Conservation (phyloP, 2,888 invertebrate genomes). For the Neoscelio sp. region DNA sequence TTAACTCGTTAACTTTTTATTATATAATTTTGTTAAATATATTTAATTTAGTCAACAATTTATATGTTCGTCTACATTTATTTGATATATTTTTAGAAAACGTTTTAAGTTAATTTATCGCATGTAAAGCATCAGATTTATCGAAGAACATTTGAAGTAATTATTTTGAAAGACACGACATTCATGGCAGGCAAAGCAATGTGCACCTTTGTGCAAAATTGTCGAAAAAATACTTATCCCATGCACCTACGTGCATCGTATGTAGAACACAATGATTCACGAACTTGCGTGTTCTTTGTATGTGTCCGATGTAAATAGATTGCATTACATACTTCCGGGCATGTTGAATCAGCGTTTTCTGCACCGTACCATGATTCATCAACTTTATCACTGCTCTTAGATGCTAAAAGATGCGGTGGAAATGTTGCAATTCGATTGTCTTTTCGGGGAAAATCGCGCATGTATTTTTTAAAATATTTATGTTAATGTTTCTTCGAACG, state of each 20-base stretch:
- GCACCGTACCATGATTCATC: slow-evolving; percentile 66
- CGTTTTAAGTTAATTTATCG: not conserved
- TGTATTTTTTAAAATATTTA: not conserved
- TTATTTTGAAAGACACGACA: not conserved
- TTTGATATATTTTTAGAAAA: not conserved
- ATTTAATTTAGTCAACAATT: no score
- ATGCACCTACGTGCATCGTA: slow-evolving; percentile 36
- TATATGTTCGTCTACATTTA: no score
- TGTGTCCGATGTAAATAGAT: slow-evolving; percentile 69
- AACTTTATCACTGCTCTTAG: slow-evolving; percentile 62
- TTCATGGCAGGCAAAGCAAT: no score
- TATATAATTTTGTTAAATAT: no score
- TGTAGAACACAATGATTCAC: slow-evolving; percentile 60
- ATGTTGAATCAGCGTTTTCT: slow-evolving; percentile 77
- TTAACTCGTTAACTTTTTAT: no score
- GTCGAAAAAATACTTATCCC: slow-evolving; percentile 28
- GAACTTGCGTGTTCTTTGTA: slow-evolving; percentile 60
- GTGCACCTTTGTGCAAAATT: slow-evolving; percentile 3
- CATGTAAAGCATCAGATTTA: not conserved
- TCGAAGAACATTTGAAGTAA: not conserved
- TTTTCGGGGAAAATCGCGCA: slow-evolving; percentile 18
- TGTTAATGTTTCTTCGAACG: not conserved
- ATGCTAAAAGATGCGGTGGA: slow-evolving; percentile 36
- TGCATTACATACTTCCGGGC: slow-evolving; percentile 74
- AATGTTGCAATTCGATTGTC: slow-evolving; percentile 3